Evolutionary conservation across 2,888 invertebrate species (phyloP).

Genomic region (Elegia similella): DNA sequence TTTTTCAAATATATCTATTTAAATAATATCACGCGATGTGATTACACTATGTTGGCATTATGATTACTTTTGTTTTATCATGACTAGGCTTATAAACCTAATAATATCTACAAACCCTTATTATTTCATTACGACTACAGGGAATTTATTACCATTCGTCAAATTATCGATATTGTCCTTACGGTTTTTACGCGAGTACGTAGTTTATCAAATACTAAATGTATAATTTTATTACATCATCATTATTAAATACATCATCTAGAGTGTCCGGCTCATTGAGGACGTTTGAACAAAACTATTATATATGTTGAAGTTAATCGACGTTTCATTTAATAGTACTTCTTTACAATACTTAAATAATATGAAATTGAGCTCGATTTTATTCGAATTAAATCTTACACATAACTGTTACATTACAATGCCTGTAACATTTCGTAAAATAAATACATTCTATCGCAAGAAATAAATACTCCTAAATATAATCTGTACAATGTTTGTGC

Average conservation of each 20-base stretch:
- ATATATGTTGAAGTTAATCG: slow-evolving; percentile 58
- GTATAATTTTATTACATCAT: slow-evolving; percentile 63
- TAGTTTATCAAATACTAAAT: slow-evolving; percentile 76
- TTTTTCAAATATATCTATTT: slow-evolving; percentile 65
- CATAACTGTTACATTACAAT: slow-evolving; percentile 42
- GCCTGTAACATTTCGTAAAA: slow-evolving; percentile 41
- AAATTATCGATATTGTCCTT: slow-evolving; percentile 79
- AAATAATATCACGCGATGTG: slow-evolving; percentile 70
- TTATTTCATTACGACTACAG: slow-evolving; percentile 57
- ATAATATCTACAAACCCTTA: slow-evolving; percentile 71
- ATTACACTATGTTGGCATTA: slow-evolving; percentile 63
- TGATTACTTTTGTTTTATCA: slow-evolving; percentile 53
- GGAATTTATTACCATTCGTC: slow-evolving; percentile 71
- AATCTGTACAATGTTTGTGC: slow-evolving; percentile 77
- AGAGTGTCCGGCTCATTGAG: slow-evolving; percentile 70
- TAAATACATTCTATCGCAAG: slow-evolving; percentile 51
- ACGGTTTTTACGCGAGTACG: slow-evolving; percentile 79
- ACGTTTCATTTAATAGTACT: slow-evolving; percentile 59
- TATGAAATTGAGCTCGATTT: slow-evolving; percentile 79
- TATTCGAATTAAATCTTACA: slow-evolving; percentile 74
- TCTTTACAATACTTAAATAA: slow-evolving; percentile 67
- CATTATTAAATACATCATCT: slow-evolving; percentile 58
- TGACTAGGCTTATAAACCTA: slow-evolving; percentile 57
- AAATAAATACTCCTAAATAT: slow-evolving; percentile 58
- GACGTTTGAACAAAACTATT: slow-evolving; percentile 71